Base-by-base conservation (phyloP, 2,797 vertebrate genomes). In the Sebastes taczanowskii region DNA sequence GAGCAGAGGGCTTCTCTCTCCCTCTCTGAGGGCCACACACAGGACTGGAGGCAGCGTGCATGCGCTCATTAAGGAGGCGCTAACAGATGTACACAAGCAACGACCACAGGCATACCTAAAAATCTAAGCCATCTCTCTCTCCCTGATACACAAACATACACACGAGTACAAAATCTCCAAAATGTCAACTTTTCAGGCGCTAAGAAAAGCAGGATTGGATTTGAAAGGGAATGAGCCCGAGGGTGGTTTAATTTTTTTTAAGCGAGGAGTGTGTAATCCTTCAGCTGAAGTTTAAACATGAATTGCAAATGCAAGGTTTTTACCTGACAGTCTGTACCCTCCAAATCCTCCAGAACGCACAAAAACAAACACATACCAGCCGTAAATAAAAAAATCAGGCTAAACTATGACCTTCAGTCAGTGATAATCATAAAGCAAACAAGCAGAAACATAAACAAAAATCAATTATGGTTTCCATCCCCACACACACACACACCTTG, bases 11-110 rank as follows among this genome's bases (percentile, higher is more conserved):
- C 88, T 93, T 74, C 91, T 88, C 91, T 92, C 91, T 92, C 71
- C 82, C 86, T 92, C 91, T 91, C 92, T 83, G 84, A 94, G 94
- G 94, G 95, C 95, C 93, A 94, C 93, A 94, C 94, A 93, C 93
- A 93, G 91, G 85, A 92, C 87, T 91, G 89, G 77, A 92, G 92
- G 92, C 89, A 84, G 86, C 64, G 71, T 89, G 84, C 90, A 90
- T 87, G 88, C 76, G 69, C 92, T 94, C 93, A 94, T 93, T 94
- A 94, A 92, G 92, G 86, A 94, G 91, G 92, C 82, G 92, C 92
- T 94, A 94, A 94, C 92, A 94, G 92, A 95, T 87, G 91, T 88
- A 93, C 92, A 94, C 88, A 89, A 90, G 90, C 89, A 87, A 73
- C 80, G 77, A 93, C 90, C 90, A 91, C 84, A 89, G 88, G 90